Evolutionary conservation across 2,888 invertebrate genomes (phyloP), one percentile per base, ranked within the genome.

Genomic region (Drosophila pegasa): DNA sequence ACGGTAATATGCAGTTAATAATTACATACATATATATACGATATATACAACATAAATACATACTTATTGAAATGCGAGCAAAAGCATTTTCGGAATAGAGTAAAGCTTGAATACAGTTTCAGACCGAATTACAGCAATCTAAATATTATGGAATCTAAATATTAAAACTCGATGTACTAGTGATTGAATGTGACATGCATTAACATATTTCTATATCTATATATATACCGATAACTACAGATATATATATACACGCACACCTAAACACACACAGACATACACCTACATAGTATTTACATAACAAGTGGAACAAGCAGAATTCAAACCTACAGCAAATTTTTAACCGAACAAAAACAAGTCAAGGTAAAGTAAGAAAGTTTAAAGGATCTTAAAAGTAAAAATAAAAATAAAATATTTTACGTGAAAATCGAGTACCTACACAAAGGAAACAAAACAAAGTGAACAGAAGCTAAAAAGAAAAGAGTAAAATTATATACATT

Each of bases 391-490:
- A 16, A 27, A 45, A 43, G 8, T 43, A 27, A 71, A 71, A 62
- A 61, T 68, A 48, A 60, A 63, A 41, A 69, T 56, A 58, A 55
- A 84, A 85, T 66, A 78, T 87, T 83, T 71, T 48, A 71, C 88
- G 84, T 86, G 85, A 87, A 89, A 86, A 88, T 87, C 89, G 85
- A 87, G 85, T 86, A 86, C 85, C 85, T 86, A 88, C 88, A 75
- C 74, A 74, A 55, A 78, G 54, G 66, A 78, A 70, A 60, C 66
- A 64, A 75, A 64, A 81, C 41, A 80, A 50, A 66, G 35, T 80
- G 37, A 76, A 54, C 31, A 66, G 35, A 54, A 40, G 73, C 43
- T 55, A 35, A 71, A 48, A 60, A 38, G n/a, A 29, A 40, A 40
- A 14, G 33, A 43, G 55, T 35, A 54, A 38, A 54, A 29, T 74